Conservation (phyloP, 2,113 vertebrate genomes). For the Dromas ardeola region DNA sequence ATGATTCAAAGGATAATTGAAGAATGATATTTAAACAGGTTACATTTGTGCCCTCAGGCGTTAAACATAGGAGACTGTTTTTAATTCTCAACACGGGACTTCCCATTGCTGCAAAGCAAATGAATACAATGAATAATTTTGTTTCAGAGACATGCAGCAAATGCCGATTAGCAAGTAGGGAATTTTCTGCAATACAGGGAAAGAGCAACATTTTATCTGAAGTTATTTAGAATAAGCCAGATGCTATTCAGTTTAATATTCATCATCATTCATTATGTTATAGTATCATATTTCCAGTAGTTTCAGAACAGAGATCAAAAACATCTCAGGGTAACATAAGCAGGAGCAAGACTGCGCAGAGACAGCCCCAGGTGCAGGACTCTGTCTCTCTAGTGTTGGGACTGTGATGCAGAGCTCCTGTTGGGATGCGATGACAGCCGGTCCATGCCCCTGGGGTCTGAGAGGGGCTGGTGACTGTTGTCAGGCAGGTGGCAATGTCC, state of each 20-base stretch:
- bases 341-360: not conserved
- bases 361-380: not conserved
- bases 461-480: not conserved
- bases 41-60: conserved; percentile 16
- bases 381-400: accelerated
- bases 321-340: not conserved
- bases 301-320: not conserved
- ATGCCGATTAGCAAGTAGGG: not conserved
- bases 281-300: not conserved
- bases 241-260: not conserved
- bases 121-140: conserved; percentile 11
- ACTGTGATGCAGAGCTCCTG: not conserved
- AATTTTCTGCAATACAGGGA: not conserved
- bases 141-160: not conserved
- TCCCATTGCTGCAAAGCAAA: conserved; percentile 10
- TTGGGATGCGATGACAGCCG: not conserved
- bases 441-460: not conserved
- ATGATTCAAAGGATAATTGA: conserved; percentile 50
- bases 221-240: not conserved
- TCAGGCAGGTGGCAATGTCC: not conserved
- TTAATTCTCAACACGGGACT: not conserved
- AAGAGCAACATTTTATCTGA: not conserved
- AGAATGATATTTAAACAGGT: conserved; percentile 50
- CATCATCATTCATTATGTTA: not conserved
- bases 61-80: not conserved